A percentile compares a stretch with the other conserved stretches of the same genome.
Conservation (phyloP, 2,797 vertebrate species). For the Etheostoma perlongum region DNA sequence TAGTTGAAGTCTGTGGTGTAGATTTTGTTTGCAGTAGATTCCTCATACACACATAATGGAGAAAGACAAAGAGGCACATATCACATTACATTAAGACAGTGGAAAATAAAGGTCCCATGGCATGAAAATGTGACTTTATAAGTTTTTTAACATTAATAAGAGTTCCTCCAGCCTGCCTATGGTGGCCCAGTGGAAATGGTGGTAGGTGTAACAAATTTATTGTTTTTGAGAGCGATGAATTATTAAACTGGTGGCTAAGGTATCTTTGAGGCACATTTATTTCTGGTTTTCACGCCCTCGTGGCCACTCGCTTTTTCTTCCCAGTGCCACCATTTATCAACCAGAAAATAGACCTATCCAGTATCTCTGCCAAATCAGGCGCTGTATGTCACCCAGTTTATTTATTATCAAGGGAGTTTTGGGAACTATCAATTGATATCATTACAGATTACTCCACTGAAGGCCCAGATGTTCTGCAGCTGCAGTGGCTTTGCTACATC, state of each 20-base stretch:
- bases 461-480: conserved; percentile 24
- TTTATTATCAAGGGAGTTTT: conserved; percentile 49
- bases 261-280: conserved; percentile 19
- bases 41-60: no score
- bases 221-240: no score
- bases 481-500: conserved; percentile 15
- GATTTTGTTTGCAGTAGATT: no score
- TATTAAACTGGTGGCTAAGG: background rate
- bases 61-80: no score
- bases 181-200: no score
- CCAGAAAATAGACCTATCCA: conserved; percentile 46
- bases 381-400: conserved; percentile 36
- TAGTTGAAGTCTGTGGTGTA: no score
- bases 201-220: no score
- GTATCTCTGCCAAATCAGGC: conserved; percentile 34
- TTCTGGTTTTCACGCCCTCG: conserved; percentile 12
- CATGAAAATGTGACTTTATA: no score
- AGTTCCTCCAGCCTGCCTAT: no score
- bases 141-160: no score
- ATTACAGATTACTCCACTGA: conserved; percentile 40
- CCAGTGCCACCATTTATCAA: conserved; percentile 40
- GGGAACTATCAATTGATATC: conserved; percentile 41
- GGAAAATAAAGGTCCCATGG: no score
- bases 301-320: conserved; percentile 28
- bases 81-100: no score